Percentiles rank a stretch among this genome's conserved stretches.
These are phyloP conservation scores for Cheilosia vulpina DNA, from an alignment of 2,888 invertebrate species.

Conservation along the genomic window DNA sequence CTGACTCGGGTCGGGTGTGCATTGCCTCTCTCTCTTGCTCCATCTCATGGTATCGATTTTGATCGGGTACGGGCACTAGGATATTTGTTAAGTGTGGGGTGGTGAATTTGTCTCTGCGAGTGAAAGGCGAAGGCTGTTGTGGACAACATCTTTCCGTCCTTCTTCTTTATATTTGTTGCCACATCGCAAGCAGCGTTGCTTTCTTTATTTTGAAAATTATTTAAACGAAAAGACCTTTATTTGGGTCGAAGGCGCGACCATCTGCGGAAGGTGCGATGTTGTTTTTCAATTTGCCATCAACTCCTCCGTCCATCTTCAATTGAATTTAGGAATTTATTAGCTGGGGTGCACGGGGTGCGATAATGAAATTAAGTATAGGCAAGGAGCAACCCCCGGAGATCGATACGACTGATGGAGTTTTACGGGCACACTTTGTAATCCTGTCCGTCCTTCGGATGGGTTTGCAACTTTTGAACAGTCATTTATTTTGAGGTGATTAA, in stretches of 20 bases:
- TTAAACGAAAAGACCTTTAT: slow-evolving; percentile 50
- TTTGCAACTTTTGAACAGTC: slow-evolving; percentile 12
- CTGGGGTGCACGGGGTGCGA: slow-evolving; percentile 17
- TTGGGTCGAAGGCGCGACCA: slow-evolving; percentile 1
- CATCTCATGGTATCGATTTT: slow-evolving; percentile 55
- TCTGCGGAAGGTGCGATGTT: slow-evolving; percentile 55
- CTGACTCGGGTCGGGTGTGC: not conserved
- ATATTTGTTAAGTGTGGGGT: not conserved
- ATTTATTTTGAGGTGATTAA: slow-evolving; percentile 56
- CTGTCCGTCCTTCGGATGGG: not conserved
- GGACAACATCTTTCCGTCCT: slow-evolving; percentile 3
- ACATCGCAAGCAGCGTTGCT: slow-evolving; percentile 34
- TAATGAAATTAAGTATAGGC: slow-evolving; percentile 54
- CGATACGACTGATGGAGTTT: slow-evolving; percentile 54
- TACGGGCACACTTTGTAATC: slow-evolving; percentile 20
- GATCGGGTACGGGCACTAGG: slow-evolving; percentile 2
- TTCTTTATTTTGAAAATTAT: slow-evolving; percentile 60
- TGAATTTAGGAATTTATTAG: slow-evolving; percentile 53
- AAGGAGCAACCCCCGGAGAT: slow-evolving; percentile 23
- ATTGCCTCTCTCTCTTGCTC: not conserved
- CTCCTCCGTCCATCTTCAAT: slow-evolving; percentile 28
- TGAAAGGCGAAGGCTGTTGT: not conserved
- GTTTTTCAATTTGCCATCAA: slow-evolving; percentile 61
- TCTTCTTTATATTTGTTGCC: too few species aligned
- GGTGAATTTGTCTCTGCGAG: not conserved